A percentile compares a stretch with the other conserved stretches of the same genome.
Conservation (phyloP, 2,888 invertebrate genomes). For the Pachydiplax longipennis region DNA sequence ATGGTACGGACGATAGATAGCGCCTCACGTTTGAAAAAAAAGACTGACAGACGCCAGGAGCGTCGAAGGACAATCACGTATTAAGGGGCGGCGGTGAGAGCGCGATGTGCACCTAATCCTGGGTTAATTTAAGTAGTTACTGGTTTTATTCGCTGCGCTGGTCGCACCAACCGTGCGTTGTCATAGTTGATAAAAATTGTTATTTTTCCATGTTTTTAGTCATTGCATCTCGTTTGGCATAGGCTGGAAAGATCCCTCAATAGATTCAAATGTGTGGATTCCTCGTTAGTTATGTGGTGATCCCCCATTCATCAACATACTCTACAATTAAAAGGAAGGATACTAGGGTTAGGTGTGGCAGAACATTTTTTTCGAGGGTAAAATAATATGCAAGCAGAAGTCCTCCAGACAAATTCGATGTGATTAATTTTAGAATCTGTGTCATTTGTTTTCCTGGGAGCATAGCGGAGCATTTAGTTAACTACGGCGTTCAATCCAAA, state of each 20-base stretch:
- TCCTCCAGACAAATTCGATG: conserved; percentile 10
- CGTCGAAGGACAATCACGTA: conserved; percentile 32
- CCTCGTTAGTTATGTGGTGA: conserved; percentile 1
- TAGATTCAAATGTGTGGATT: conserved; percentile 4
- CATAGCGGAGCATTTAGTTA: neutral
- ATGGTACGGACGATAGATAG: neutral
- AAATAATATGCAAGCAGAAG: conserved; percentile 5
- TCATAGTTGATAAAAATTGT: neutral
- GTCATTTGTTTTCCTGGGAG: conserved; percentile 21
- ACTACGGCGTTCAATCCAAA: too few relatives aligned
- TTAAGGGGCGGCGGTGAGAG: conserved; percentile 4
- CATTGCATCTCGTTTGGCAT: neutral
- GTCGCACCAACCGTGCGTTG: conserved; percentile 24
- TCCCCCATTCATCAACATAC: neutral
- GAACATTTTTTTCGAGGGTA: neutral
- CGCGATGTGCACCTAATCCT: conserved; percentile 4
- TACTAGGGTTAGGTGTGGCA: conserved; percentile 33
- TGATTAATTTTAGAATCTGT: conserved; percentile 35
- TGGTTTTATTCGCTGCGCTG: conserved; percentile 10
- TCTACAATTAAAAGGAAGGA: neutral
- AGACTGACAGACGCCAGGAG: conserved; percentile 41
- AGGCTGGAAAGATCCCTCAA: neutral
- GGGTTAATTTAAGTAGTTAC: neutral
- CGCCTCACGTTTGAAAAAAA: conserved; percentile 20
- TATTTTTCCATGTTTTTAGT: conserved; percentile 3